phyloP scores from a whole-genome alignment of 2,888 invertebrate species.

The Leptinotarsa peninsularis region DNA sequence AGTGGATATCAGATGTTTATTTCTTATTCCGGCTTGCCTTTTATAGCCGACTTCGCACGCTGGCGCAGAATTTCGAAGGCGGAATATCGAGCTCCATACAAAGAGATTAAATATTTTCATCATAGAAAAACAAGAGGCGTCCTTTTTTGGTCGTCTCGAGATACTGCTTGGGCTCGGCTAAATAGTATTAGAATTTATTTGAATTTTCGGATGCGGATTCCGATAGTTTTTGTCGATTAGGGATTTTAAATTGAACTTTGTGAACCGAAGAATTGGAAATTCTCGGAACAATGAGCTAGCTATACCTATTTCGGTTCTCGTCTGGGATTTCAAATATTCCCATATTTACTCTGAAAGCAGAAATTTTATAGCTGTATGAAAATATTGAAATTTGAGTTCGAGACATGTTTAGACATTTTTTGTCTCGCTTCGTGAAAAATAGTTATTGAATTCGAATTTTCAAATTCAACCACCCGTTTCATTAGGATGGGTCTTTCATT shows the following conservation, averaged over 20 bases:
- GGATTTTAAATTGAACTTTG: constrained; percentile 12
- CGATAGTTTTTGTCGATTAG: constrained; percentile 14
- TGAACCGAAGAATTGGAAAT: constrained; percentile 1
- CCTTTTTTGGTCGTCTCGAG: constrained; percentile 16
- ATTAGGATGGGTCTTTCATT: too few relatives aligned
- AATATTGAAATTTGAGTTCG: too few relatives aligned
- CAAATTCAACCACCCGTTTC: too few relatives aligned
- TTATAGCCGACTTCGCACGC: constrained; percentile 12
- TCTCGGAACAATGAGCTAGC: neutral
- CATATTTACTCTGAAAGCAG: too few relatives aligned
- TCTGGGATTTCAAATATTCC: neutral
- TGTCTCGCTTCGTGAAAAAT: too few relatives aligned
- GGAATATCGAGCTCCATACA: neutral
- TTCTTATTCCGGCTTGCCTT: constrained; percentile 14
- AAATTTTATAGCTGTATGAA: too few relatives aligned
- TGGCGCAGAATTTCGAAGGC: neutral
- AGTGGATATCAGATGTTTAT: constrained; percentile 12
- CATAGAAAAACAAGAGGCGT: constrained; percentile 12
- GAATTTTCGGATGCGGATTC: constrained; percentile 6
- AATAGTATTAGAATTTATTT: constrained; percentile 16
- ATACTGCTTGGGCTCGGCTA: constrained; percentile 1
- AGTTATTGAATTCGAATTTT: too few relatives aligned
- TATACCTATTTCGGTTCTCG: neutral
- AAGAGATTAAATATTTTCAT: constrained; percentile 15
- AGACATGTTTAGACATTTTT: too few relatives aligned